These are phyloP conservation scores for Chrysolina haemoptera DNA, from an alignment of 2,888 invertebrate species.

Conservation along the genomic window DNA sequence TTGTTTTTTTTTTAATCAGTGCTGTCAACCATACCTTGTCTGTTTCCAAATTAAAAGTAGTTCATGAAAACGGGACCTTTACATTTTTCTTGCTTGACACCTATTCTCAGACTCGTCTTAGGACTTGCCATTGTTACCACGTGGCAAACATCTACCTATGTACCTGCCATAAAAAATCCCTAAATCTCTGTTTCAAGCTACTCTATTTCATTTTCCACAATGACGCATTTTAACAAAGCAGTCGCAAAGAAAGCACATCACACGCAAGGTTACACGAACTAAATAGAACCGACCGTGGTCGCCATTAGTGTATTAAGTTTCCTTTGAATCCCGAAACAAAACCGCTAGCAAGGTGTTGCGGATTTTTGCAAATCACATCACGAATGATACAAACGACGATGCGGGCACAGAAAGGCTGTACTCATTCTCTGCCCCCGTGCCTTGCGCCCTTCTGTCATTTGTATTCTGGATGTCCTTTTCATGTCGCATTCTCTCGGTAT, in stretches of 20 bases:
- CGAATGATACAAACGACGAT: not conserved
- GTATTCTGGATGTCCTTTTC: constrained; percentile 17
- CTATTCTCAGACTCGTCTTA: no score
- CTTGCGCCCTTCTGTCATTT: constrained; percentile 8
- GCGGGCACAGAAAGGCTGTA: not conserved
- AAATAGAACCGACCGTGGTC: not conserved
- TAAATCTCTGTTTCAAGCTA: not conserved
- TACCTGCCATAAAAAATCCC: not conserved
- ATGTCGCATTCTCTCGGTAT: constrained; percentile 7
- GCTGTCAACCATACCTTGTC: no score
- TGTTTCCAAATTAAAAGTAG: no score
- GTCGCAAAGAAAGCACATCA: not conserved
- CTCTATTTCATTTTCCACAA: not conserved
- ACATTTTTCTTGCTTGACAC: no score
- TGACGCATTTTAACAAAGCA: not conserved
- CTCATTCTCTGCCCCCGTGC: not conserved
- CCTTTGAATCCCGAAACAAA: constrained; percentile 14
- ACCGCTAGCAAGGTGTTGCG: not conserved
- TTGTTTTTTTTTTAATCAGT: no score
- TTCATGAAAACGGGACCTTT: no score
- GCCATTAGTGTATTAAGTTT: constrained; percentile 16
- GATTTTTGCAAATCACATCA: constrained; percentile 21
- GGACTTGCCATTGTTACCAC: no score
- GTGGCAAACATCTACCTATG: no score
- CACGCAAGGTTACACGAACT: not conserved